Evolutionary conservation across 2,113 vertebrate genomes (phyloP), one percentile per base, ranked within the genome.

Genomic region (Miniopterus natalensis): DNA sequence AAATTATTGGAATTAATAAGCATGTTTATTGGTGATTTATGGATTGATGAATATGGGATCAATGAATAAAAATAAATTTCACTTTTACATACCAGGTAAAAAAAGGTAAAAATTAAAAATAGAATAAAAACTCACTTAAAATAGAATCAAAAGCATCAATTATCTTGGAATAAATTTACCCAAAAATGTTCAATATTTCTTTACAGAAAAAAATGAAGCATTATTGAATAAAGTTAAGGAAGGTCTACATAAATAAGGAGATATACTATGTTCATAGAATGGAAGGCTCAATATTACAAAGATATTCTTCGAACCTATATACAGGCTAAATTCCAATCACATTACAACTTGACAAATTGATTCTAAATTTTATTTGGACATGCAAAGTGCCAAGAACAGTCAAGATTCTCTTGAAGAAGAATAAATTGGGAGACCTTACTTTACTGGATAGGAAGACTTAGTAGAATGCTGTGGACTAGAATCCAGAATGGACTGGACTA

Each of bases 341-440:
- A 73, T 65, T 47, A 49, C 68, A 92, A 45, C 47, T 81, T 71
- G 45, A 89, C 61, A 57, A 79, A 85, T 18, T 73, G 57, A 66
- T 85, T 55, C 55, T 80, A 93, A 95, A 23, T 93, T 93, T 85
- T 74, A 85, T 79, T 65, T 86, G 31, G 55, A 74, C 25, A 23
- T 21, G 14, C 40, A 51, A 93, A 74, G 20, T 93, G 40, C 27
- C 31, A 13, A 57, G 21, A 90, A 77, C 6, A 84, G 70, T 77
- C 59, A 59, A 77, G 25, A 90, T 78, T 78, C 63, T 73, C 79
- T 49, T 65, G n/a, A 83, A 70, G 49, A 75, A 75, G 45, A 78
- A 25, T 29, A 86, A 36, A 77, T 6, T 57, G 18, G 71, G 23
- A 79, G 18, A 31, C 14, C 53, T 51, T 27, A 53, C 21, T 78